phyloP scores from a whole-genome alignment of 2,888 invertebrate genomes.

The Amphiduros pacificus region DNA sequence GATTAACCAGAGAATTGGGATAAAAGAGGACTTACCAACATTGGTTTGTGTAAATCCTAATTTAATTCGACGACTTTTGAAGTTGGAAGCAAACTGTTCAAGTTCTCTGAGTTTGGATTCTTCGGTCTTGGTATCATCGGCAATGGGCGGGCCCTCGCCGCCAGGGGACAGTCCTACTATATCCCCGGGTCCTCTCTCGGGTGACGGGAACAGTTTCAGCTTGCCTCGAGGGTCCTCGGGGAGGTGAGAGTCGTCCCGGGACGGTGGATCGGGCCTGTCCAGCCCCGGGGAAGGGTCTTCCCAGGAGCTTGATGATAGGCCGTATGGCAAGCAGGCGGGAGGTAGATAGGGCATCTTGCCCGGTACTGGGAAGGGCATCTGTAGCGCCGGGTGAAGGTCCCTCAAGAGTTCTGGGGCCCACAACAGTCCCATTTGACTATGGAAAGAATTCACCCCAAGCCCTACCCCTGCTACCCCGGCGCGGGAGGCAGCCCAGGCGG shows the following conservation, averaged over 20 bases:
- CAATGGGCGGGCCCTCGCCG: not conserved
- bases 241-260: constrained; percentile 7
- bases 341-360: not conserved
- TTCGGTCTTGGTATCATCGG: constrained; percentile 6
- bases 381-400: not conserved
- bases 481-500: not conserved
- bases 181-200: not conserved
- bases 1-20: not conserved
- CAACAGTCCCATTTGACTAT: not conserved
- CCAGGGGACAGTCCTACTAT: not conserved
- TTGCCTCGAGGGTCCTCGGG: no score
- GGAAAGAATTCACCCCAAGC: not conserved
- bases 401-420: constrained; percentile 1
- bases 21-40: constrained; percentile 70
- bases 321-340: not conserved
- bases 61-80: constrained; percentile 96
- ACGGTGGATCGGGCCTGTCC: not conserved
- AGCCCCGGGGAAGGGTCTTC: no score
- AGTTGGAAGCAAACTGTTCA: constrained; percentile 96
- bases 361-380: not conserved
- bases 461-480: not conserved
- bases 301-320: not conserved
- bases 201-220: not conserved
- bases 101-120: constrained; percentile 66
- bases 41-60: constrained; percentile 96